Evolutionary conservation across 2,113 vertebrate species (phyloP).

Genomic region (Grallaria varia): DNA sequence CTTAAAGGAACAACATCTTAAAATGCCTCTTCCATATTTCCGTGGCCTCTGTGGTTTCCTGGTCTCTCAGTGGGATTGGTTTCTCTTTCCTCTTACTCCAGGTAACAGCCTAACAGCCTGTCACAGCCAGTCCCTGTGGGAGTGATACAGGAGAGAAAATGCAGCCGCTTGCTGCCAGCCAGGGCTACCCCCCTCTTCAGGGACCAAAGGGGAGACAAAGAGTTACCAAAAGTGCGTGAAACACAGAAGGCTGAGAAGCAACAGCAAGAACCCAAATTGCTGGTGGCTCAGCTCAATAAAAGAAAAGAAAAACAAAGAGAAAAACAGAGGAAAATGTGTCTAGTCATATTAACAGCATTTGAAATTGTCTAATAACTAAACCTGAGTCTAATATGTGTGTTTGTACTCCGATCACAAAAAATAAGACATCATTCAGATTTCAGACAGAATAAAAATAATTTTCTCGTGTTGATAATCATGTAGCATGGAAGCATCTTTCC

Average conservation of each 20-base stretch:
- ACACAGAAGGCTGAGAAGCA: not conserved
- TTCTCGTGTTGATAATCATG: not conserved
- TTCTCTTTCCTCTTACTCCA: not conserved
- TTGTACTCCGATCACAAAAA: not conserved
- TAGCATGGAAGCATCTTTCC: slow-evolving; percentile 2
- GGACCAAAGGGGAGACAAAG: not conserved
- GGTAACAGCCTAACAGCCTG: not conserved
- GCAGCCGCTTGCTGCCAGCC: rapidly evolving
- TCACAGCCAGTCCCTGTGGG: rapidly evolving
- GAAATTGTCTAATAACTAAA: not conserved
- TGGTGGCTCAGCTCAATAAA: not conserved
- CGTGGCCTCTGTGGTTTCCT: not conserved
- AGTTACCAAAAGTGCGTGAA: not conserved
- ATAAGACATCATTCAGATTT: not conserved
- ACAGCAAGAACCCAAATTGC: rapidly evolving
- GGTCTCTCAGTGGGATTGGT: not conserved
- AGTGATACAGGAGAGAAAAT: not conserved
- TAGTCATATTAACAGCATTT: not conserved
- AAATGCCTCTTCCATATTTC: not conserved
- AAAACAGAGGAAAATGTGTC: not conserved
- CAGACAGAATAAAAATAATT: not conserved
- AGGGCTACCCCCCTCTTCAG: not conserved
- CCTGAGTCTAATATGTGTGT: not conserved
- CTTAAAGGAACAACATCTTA: not conserved
- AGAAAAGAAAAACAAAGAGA: not conserved